Evolutionary conservation across 2,888 invertebrate species (phyloP), one percentile per base, ranked within the genome.

Genomic region (Heteropelma amictum): DNA sequence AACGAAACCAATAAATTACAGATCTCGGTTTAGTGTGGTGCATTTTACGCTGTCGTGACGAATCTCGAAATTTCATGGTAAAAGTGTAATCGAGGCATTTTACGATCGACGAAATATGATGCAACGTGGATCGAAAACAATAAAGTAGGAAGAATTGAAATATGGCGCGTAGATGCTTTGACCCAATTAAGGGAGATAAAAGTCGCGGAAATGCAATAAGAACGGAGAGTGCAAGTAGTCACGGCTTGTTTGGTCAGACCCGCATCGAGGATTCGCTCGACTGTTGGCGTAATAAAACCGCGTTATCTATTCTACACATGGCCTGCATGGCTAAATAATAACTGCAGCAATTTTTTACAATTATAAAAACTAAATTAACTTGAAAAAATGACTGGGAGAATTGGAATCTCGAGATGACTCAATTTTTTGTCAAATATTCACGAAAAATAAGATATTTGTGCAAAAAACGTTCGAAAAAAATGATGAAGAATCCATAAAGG

Each of bases 241-340:
- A 60, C 58, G 38, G 60, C 58, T 69, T 40, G 74, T 74, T 60
- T 74, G 53, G 69, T 65, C 69, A 74, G 74, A 70, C 69, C 42
- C 23, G 35, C 53, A 47, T 8, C 21, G 23, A 54, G 40, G 64
- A 70, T 70, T 60, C 69, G 54, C 60, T 65, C 19, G 53, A 64
- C 49, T 58, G 70, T 63, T 54, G 64, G 47, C 69, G 70, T 65
- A 49, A 64, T 47, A 47, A 53, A 45, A 56, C 47, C 54, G 33
- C 53, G 21, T 12, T 21, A 51, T 35, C 67, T n/a, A n/a, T n/a
- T n/a, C n/a, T n/a, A n/a, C n/a, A n/a, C n/a, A n/a, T n/a, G n/a
- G n/a, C n/a, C n/a, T n/a, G n/a, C n/a, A n/a, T n/a, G n/a, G n/a
- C n/a, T n/a, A n/a, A n/a, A n/a, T n/a, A n/a, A n/a, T n/a, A n/a